These are phyloP conservation scores for Carterocephalus palaemon DNA, from an alignment of 2,888 invertebrate species.

Conservation along the genomic window DNA sequence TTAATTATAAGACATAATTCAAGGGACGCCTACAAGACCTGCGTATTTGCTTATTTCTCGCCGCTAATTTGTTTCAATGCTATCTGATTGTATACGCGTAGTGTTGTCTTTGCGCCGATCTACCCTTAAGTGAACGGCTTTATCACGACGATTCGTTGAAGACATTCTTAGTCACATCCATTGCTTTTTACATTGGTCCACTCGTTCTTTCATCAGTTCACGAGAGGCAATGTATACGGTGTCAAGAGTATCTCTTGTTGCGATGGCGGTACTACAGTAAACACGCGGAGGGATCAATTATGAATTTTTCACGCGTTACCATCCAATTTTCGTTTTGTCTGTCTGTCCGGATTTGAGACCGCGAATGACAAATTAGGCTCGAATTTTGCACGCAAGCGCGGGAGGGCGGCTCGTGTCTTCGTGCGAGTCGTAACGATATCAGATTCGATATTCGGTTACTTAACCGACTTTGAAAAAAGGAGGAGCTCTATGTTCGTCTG, in stretches of 20 bases:
- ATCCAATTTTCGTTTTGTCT: conserved; percentile 33
- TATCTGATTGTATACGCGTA: conserved; percentile 49
- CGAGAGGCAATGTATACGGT: neutral
- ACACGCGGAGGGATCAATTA: conserved; percentile 42
- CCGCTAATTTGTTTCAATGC: conserved; percentile 63
- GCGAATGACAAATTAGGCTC: conserved; percentile 52
- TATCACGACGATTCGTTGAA: neutral
- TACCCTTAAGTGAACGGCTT: neutral
- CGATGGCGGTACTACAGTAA: conserved; percentile 17
- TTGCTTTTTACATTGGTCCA: neutral
- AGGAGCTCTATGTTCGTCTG: too few species aligned
- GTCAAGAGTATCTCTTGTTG: neutral
- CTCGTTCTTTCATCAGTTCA: neutral
- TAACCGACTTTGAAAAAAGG: too few species aligned
- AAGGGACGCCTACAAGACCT: conserved; percentile 34
- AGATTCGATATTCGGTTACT: conserved; percentile 26
- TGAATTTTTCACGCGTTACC: conserved; percentile 50
- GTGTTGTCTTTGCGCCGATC: conserved; percentile 24
- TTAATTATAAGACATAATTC: conserved; percentile 72
- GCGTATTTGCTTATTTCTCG: conserved; percentile 57
- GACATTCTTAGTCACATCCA: neutral
- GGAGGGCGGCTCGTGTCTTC: conserved; percentile 37
- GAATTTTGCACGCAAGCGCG: conserved; percentile 46
- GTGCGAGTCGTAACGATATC: conserved; percentile 27
- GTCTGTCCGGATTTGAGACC: conserved; percentile 41